A percentile compares a stretch with the other conserved stretches of the same genome.
These are phyloP conservation scores for Anguilla rostrata DNA, from an alignment of 2,113 vertebrate genomes.

Conservation along the genomic window DNA sequence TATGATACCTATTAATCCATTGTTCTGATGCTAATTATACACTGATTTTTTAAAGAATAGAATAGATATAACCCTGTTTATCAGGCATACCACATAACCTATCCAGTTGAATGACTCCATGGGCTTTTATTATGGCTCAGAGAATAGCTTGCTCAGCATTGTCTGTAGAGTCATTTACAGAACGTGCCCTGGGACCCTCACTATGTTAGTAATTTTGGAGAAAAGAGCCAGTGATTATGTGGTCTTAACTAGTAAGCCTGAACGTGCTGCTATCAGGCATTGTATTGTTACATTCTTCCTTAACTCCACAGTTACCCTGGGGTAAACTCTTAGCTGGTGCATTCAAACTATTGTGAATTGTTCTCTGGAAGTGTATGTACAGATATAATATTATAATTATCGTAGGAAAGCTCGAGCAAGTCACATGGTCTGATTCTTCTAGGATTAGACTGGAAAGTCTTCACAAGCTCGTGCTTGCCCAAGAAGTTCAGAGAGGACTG, in stretches of 20 bases:
- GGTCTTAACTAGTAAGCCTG: constrained; percentile 4
- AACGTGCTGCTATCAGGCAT: background rate
- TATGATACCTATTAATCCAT: background rate
- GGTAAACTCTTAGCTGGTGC: background rate
- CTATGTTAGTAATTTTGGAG: constrained; percentile 8
- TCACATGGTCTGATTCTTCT: constrained; percentile 34
- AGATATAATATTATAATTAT: background rate
- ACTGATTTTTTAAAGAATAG: background rate
- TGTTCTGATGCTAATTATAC: background rate
- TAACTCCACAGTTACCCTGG: background rate
- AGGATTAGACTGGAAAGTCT: constrained; percentile 74
- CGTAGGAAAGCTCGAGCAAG: background rate
- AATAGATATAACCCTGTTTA: background rate
- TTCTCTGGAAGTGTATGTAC: constrained; percentile 16
- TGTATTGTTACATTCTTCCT: background rate
- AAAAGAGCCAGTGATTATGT: constrained; percentile 1
- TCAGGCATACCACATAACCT: background rate
- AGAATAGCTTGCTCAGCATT: constrained; percentile 15
- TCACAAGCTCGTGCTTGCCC: constrained; percentile 89
- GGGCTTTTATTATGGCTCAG: background rate
- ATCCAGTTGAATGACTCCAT: background rate
- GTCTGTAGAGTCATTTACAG: background rate
- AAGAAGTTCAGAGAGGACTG: constrained; percentile 86
- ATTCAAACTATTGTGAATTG: constrained; percentile 14
- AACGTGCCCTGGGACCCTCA: background rate